Conservation (phyloP, 2,797 vertebrate species). For the Arnoldichthys spilopterus region DNA sequence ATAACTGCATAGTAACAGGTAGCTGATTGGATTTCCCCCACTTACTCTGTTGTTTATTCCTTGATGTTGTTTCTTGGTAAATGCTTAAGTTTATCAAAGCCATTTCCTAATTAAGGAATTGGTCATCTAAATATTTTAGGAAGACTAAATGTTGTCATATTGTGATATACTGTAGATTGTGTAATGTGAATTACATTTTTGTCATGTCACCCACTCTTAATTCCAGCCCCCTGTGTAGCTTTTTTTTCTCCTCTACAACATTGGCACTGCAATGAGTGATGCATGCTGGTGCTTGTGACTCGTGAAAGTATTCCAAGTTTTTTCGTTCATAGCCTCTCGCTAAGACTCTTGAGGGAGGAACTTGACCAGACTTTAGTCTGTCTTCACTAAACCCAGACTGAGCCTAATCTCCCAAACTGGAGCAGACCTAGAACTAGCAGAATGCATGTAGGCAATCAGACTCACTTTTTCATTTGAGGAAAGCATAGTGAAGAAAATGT, state of each 20-base stretch:
- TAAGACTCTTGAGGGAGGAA: slow-evolving; percentile 9
- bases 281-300: slow-evolving; percentile 61
- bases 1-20: too few species aligned
- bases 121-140: too few species aligned
- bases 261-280: slow-evolving; percentile 51
- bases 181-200: not conserved
- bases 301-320: not conserved
- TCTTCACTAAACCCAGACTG: slow-evolving; percentile 23
- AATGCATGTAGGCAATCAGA: not conserved
- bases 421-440: not conserved
- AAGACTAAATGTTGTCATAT: too few species aligned
- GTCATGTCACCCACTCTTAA: not conserved
- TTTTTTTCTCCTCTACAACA: not conserved
- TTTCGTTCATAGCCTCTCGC: too few species aligned
- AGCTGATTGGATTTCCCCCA: too few species aligned
- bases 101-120: too few species aligned
- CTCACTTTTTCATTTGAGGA: not conserved
- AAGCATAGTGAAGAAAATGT: not conserved
- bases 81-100: too few species aligned
- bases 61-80: too few species aligned
- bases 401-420: slow-evolving; percentile 2
- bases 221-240: not conserved
- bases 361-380: slow-evolving; percentile 14
- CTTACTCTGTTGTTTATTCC: too few species aligned
- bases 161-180: not conserved